Conservation (phyloP, 2,113 vertebrate species). For the Lophochroa leadbeateri region DNA sequence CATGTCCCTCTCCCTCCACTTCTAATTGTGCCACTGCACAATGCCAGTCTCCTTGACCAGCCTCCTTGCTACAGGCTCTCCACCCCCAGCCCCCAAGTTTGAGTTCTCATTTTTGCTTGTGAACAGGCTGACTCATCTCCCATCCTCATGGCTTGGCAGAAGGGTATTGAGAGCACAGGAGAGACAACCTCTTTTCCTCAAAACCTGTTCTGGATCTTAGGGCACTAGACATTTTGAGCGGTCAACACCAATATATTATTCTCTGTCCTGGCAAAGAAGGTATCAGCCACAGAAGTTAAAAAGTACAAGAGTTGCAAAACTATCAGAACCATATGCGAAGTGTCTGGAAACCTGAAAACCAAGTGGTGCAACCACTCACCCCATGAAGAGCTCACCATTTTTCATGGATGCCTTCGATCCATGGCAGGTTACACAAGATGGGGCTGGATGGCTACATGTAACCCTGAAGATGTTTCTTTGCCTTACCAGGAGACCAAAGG, state of each 20-base stretch:
- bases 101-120: not conserved
- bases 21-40: not conserved
- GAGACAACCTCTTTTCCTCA: not conserved
- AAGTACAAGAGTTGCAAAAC: not conserved
- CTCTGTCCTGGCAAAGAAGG: not conserved
- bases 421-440: not conserved
- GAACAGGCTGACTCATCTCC: not conserved
- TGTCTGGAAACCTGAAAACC: not conserved
- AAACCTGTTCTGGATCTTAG: not conserved
- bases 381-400: not conserved
- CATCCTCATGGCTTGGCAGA: not conserved
- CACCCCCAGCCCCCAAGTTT: fast-evolving
- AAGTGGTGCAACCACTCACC: not conserved
- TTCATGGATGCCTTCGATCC: fast-evolving
- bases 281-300: not conserved
- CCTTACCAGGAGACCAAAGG: not conserved
- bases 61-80: not conserved
- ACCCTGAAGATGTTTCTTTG: not conserved
- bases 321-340: not conserved
- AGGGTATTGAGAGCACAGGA: not conserved
- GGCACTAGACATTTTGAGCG: not conserved
- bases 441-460: not conserved
- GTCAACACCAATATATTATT: not conserved
- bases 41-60: not conserved
- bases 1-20: not conserved